Evolutionary conservation across 2,113 vertebrate species (phyloP).

Genomic region (Athene noctua): DNA sequence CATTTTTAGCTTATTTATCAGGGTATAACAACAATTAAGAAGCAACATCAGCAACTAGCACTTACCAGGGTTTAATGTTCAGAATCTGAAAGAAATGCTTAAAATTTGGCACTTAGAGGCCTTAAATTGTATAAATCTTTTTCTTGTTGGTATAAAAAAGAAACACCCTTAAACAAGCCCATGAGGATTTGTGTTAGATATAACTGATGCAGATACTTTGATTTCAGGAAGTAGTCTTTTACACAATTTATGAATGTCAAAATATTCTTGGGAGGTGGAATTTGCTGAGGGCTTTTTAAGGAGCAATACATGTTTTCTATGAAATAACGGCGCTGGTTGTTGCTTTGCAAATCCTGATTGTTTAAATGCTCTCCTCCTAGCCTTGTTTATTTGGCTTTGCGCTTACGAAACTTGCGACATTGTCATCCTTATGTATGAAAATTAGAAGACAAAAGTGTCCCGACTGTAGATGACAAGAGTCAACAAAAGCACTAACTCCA

Average conservation of each 20-base stretch:
- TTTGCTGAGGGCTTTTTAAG: background rate
- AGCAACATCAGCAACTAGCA: background rate
- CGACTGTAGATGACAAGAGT: conserved; percentile 9
- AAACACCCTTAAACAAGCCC: background rate
- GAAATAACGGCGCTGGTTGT: background rate
- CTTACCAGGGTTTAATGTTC: background rate
- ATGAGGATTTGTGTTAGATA: background rate
- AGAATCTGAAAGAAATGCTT: background rate
- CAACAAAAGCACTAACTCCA: background rate
- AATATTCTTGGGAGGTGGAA: background rate
- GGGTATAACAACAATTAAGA: conserved; percentile 67
- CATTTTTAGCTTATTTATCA: conserved; percentile 71
- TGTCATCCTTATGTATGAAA: conserved; percentile 11
- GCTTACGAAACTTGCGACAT: background rate
- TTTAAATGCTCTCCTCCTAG: background rate
- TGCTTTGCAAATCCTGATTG: background rate
- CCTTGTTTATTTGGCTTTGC: conserved; percentile 1
- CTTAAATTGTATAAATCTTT: background rate
- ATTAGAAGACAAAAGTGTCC: conserved; percentile 40
- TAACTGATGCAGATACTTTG: background rate
- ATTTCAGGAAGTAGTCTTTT: background rate
- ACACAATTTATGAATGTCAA: background rate
- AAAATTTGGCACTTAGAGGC: background rate
- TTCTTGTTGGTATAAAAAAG: background rate
- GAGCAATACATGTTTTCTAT: background rate